Evolutionary conservation across 2,113 vertebrate species (phyloP).

Genomic region (Cavia porcellus): DNA sequence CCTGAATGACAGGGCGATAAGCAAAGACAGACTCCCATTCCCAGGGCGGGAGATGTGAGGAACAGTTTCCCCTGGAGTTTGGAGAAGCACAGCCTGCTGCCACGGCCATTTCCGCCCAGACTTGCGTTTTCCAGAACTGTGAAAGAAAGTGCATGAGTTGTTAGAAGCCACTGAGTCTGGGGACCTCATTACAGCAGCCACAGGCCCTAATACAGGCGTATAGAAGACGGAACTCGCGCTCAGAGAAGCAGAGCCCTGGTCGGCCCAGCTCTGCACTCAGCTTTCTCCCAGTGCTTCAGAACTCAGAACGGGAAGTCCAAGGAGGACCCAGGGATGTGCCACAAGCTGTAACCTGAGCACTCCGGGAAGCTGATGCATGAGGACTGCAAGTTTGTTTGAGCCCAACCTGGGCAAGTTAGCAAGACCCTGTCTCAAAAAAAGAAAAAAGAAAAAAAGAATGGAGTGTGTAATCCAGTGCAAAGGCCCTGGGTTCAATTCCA

Average conservation of each 20-base stretch:
- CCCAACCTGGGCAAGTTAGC: not conserved
- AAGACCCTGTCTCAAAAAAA: not conserved
- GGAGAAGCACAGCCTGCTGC: too few species aligned
- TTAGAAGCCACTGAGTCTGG: not conserved
- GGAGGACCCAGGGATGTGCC: not conserved
- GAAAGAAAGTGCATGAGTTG: not conserved
- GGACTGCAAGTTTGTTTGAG: not conserved
- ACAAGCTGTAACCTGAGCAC: not conserved
- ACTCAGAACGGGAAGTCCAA: not conserved
- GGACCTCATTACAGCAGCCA: not conserved
- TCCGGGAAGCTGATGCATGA: not conserved
- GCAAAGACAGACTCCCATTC: not conserved
- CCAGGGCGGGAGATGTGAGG: too few species aligned
- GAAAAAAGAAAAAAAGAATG: not conserved
- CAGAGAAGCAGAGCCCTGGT: not conserved
- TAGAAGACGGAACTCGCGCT: not conserved
- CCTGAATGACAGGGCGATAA: fast-evolving
- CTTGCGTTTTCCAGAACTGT: not conserved
- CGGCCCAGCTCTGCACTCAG: not conserved
- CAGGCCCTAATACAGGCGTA: not conserved
- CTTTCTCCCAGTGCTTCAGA: not conserved
- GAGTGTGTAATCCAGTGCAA: not conserved
- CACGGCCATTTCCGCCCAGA: not conserved
- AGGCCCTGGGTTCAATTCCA: not conserved
- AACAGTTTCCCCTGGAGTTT: not conserved